Evolutionary conservation across 1,140 invertebrate genomes (phyloP), one percentile per base, ranked within the genome.

Genomic region (Asobara japonica): DNA sequence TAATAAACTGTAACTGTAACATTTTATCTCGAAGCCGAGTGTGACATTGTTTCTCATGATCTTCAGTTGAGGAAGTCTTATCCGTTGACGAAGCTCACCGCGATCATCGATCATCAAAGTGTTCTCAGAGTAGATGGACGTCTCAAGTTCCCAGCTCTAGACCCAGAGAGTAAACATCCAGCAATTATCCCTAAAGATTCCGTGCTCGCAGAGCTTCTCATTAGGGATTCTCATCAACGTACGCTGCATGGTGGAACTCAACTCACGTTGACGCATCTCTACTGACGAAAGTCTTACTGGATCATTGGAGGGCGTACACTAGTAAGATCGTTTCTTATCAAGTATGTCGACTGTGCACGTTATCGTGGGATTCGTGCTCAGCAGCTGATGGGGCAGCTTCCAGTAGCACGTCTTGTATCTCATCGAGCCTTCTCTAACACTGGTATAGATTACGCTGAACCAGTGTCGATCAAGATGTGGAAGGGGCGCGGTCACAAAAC

Each of bases 381-480:
- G 10, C 79, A 80, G 31, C 33, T 81, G 6, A 85, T 85, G 82
- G 81, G 76, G 1, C 31, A 84, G 11, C 69, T 82, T 10, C 79
- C 79, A n/a, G n/a, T 27, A 1, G 8, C 20, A 10, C 45, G 77
- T 10, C 68, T 78, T 1, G 22, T 25, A 18, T 73, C 67, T 1
- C 22, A 6, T 25, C 69, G 76, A 2, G 69, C 72, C 11, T 81
- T 80, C 27, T 29, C 65, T 8, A 51, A 60, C 10, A 61, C 51
- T 25, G 79, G 76, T 4, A 41, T 78, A 10, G 77, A 81, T 65
- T 82, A 77, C 51, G 78, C 76, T 8, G 77, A 77, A 30, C 80
- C 77, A 1, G 65, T 81, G 20, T 8, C 74, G 0, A 67, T 81
- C 16, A 69, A 76, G 36, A 73, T 62, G 27, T 74, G 67, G 29